A percentile compares a stretch with the other conserved stretches of the same genome.
These are phyloP conservation scores for Drosophila bocki DNA, from an alignment of 1,140 invertebrate species.

Conservation along the genomic window DNA sequence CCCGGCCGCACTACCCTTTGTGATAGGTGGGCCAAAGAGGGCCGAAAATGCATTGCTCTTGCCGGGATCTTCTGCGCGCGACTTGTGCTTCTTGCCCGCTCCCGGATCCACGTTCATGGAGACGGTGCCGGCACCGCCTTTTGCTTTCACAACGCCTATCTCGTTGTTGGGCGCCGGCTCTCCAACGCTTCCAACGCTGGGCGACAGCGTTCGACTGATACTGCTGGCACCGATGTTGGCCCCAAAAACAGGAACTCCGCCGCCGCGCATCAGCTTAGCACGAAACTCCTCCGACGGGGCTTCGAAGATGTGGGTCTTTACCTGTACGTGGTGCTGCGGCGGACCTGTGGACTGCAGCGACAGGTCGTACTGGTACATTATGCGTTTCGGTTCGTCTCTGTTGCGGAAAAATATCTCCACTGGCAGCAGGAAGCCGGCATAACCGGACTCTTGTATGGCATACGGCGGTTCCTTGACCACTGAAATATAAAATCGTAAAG, in stretches of 20 bases:
- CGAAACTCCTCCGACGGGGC: slow-evolving; percentile 96
- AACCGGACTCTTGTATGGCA: slow-evolving; percentile 95
- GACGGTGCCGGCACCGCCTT: slow-evolving; percentile 85
- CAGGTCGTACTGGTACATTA: slow-evolving; percentile 95
- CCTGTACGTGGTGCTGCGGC: slow-evolving; percentile 90
- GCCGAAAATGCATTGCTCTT: slow-evolving; percentile 89
- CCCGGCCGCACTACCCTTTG: slow-evolving; percentile 86
- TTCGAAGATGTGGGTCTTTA: slow-evolving; percentile 85
- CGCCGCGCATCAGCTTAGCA: slow-evolving; percentile 94
- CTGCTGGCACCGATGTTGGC: slow-evolving; percentile 48
- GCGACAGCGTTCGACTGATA: slow-evolving; percentile 55
- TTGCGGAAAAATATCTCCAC: slow-evolving; percentile 97
- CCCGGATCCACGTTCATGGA: slow-evolving; percentile 76
- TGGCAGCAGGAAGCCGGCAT: slow-evolving; percentile 95
- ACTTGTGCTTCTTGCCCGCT: slow-evolving; percentile 88
- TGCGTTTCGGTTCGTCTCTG: slow-evolving; percentile 95
- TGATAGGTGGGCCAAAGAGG: slow-evolving; percentile 92
- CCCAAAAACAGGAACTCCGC: slow-evolving; percentile 87
- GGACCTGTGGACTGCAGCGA: slow-evolving; percentile 91
- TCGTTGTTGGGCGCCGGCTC: slow-evolving; percentile 37
- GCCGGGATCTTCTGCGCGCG: slow-evolving; percentile 86
- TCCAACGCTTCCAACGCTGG: slow-evolving; percentile 37
- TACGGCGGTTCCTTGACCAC: slow-evolving; percentile 97
- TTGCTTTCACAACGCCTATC: slow-evolving; percentile 88
- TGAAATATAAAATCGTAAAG: slow-evolving; percentile 85